Conservation (phyloP, 2,888 invertebrate genomes). For the Agrochola circellaris region DNA sequence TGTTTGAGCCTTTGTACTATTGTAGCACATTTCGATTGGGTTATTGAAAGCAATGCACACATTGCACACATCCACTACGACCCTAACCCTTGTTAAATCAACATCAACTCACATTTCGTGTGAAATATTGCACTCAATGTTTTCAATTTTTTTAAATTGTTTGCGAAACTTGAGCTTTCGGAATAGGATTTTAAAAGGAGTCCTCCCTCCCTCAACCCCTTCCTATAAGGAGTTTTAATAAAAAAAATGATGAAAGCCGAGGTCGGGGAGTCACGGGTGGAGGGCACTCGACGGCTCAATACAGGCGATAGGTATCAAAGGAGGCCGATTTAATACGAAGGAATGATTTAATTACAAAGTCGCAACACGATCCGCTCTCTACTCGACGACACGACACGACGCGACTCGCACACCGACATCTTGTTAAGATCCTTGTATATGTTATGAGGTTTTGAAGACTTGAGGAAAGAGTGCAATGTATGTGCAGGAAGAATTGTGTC, state of each 20-base stretch:
- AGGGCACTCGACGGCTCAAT: constrained; percentile 80
- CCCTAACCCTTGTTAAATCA: constrained; percentile 30
- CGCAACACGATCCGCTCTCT: constrained; percentile 79
- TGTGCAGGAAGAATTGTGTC: background rate
- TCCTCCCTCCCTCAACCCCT: constrained; percentile 71
- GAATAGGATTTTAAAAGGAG: constrained; percentile 64
- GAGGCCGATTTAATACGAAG: constrained; percentile 82
- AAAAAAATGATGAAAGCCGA: constrained; percentile 79
- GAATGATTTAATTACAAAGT: constrained; percentile 86
- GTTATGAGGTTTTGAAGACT: constrained; percentile 31
- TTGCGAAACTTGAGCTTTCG: constrained; percentile 63
- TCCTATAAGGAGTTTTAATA: constrained; percentile 73
- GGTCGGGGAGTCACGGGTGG: constrained; percentile 75
- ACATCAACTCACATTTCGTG: constrained; percentile 42
- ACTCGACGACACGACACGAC: constrained; percentile 67
- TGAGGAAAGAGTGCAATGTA: constrained; percentile 5
- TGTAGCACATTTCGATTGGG: constrained; percentile 25
- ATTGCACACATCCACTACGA: background rate
- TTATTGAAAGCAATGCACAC: constrained; percentile 34
- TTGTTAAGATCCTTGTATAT: constrained; percentile 59
- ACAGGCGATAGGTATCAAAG: constrained; percentile 81
- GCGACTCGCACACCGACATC: constrained; percentile 57
- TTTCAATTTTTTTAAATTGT: constrained; percentile 62
- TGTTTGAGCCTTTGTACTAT: constrained; percentile 21
- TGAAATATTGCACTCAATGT: constrained; percentile 66